Conservation (phyloP, 2,113 vertebrate species). For the Anseranas semipalmata region DNA sequence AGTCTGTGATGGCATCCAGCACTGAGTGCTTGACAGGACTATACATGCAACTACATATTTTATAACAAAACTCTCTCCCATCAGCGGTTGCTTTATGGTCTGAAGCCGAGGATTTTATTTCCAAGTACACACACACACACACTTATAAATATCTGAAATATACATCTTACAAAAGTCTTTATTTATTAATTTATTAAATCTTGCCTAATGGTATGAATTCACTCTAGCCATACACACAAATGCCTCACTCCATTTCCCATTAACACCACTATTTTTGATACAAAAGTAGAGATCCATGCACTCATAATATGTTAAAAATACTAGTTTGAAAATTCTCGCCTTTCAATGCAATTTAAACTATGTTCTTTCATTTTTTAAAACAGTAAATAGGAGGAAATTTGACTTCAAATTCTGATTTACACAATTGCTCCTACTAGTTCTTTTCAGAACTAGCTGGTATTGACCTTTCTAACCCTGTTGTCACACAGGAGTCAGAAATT, state of each 20-base stretch:
- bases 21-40: background rate
- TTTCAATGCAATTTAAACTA: background rate
- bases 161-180: background rate
- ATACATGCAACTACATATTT: fast-evolving
- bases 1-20: too few relatives aligned
- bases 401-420: background rate
- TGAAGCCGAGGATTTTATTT: background rate
- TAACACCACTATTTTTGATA: background rate
- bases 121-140: background rate
- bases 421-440: background rate
- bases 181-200: background rate
- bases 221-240: background rate
- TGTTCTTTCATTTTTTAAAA: background rate
- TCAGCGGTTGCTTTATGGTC: background rate
- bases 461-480: background rate
- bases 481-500: background rate
- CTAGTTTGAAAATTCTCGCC: background rate
- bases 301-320: background rate
- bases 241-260: background rate
- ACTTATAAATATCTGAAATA: background rate
- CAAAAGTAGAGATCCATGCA: background rate
- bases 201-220: background rate
- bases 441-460: background rate
- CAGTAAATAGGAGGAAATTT: background rate
- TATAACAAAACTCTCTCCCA: background rate